Evolutionary conservation across 2,888 invertebrate genomes (phyloP).

Genomic region (Amphimallon solstitiale): DNA sequence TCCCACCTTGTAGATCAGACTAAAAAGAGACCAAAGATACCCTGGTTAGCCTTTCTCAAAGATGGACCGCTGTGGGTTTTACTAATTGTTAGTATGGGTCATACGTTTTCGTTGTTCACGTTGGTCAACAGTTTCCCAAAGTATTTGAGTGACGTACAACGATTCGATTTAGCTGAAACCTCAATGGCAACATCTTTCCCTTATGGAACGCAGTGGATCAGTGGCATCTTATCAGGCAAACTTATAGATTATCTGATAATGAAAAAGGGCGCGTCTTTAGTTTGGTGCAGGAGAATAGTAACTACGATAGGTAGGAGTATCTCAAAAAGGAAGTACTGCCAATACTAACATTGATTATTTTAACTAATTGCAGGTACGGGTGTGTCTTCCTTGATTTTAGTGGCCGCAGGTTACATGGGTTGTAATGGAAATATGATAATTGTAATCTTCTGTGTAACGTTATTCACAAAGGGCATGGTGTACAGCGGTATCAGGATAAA

Average conservation of each 20-base stretch:
- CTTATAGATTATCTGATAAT: slow-evolving; percentile 76
- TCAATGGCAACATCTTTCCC: slow-evolving; percentile 73
- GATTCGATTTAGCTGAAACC: slow-evolving; percentile 72
- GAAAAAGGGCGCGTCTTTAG: slow-evolving; percentile 64
- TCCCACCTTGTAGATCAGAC: neutral
- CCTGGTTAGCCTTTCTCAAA: slow-evolving; percentile 77
- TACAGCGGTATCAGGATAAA: slow-evolving; percentile 76
- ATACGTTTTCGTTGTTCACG: slow-evolving; percentile 78
- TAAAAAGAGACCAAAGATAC: slow-evolving; percentile 62
- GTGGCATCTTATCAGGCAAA: slow-evolving; percentile 72
- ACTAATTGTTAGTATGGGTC: slow-evolving; percentile 76
- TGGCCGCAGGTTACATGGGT: slow-evolving; percentile 69
- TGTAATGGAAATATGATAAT: slow-evolving; percentile 67
- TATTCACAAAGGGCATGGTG: slow-evolving; percentile 76
- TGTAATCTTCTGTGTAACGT: slow-evolving; percentile 67
- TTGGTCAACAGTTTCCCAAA: slow-evolving; percentile 77
- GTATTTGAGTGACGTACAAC: slow-evolving; percentile 73
- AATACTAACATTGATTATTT: no score
- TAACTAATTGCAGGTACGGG: no score
- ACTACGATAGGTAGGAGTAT: slow-evolving; percentile 70
- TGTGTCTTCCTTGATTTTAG: no score
- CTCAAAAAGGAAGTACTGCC: slow-evolving; percentile 40
- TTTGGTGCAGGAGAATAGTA: slow-evolving; percentile 71
- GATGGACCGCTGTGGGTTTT: slow-evolving; percentile 79
- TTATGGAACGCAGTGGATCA: slow-evolving; percentile 74